Percentiles rank a stretch among this genome's conserved stretches.
Conservation (phyloP, 2,888 invertebrate genomes). For the Tolmerus cingulatus region DNA sequence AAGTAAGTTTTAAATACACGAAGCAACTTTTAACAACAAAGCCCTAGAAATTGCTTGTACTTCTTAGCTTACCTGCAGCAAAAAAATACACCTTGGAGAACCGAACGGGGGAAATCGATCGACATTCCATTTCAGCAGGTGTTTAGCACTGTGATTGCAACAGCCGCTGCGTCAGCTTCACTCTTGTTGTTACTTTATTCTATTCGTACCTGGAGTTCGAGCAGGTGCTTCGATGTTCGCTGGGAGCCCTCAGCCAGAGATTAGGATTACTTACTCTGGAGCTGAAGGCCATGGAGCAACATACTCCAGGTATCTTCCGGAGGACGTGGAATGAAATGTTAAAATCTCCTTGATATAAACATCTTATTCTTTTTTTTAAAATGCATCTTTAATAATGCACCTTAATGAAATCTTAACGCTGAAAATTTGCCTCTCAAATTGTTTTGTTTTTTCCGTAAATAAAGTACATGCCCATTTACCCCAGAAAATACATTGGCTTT, state of each 20-base stretch:
- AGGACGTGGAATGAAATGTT: neutral
- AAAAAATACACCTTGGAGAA: neutral
- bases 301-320: neutral
- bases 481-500: neutral
- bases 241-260: neutral
- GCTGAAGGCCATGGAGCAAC: neutral
- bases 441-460: neutral
- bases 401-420: neutral
- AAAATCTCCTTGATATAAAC: neutral
- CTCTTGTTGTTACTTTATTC: neutral
- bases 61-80: neutral
- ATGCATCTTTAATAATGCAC: neutral
- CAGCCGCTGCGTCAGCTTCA: slow-evolving; percentile 1
- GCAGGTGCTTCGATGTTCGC: neutral
- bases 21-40: neutral
- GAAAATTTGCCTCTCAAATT: neutral
- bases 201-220: neutral
- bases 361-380: neutral
- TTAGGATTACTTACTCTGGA: neutral
- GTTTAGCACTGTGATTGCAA: slow-evolving; percentile 22
- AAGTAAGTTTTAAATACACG: neutral
- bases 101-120: slow-evolving; percentile 27
- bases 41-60: neutral
- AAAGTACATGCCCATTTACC: neutral
- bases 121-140: slow-evolving; percentile 35